Evolutionary conservation across 2,797 vertebrate species (phyloP).

Genomic region (Synanceia verrucosa): DNA sequence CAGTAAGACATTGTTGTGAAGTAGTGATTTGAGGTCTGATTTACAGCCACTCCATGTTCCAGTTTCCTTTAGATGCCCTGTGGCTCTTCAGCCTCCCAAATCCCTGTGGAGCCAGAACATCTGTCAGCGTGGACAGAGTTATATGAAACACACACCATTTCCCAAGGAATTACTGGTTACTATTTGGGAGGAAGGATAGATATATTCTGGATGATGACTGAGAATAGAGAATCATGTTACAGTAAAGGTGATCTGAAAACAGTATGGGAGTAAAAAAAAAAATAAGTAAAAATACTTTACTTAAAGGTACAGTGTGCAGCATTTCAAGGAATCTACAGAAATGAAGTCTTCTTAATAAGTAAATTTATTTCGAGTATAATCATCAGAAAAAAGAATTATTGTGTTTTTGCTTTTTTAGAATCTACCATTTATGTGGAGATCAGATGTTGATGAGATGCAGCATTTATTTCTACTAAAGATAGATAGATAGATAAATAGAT

Average conservation of each 20-base stretch:
- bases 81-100: constrained; percentile 33
- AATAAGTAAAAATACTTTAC: not conserved
- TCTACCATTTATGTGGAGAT: not conserved
- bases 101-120: constrained; percentile 39
- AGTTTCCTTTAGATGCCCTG: constrained; percentile 36
- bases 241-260: not conserved
- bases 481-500: no score
- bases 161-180: not conserved
- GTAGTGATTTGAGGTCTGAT: constrained; percentile 42
- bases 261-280: not conserved
- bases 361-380: not conserved
- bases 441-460: no score
- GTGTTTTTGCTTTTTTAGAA: not conserved
- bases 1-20: constrained; percentile 23
- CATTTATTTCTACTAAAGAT: no score
- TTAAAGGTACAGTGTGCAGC: not conserved
- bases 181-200: constrained; percentile 20
- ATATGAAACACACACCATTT: constrained; percentile 40
- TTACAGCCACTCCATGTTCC: constrained; percentile 33
- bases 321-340: not conserved
- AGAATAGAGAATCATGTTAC: constrained; percentile 2
- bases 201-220: not conserved
- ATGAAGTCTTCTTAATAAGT: not conserved
- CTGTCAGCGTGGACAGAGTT: constrained; percentile 39
- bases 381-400: not conserved